Evolutionary conservation across 2,113 vertebrate species (phyloP).

Genomic region (Pteropus alecto): DNA sequence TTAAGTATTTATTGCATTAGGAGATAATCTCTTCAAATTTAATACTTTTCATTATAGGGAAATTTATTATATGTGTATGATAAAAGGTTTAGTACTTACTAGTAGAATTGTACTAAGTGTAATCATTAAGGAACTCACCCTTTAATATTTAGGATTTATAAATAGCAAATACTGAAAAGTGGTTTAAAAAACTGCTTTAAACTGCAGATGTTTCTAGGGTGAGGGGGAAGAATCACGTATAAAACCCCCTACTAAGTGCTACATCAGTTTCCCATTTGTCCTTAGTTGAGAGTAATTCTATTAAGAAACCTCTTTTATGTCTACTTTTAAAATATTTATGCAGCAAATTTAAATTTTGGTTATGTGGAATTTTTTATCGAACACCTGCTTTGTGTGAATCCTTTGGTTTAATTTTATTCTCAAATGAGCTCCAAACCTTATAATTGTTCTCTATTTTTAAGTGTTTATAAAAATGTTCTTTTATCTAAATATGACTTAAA

Average conservation of each 20-base stretch:
- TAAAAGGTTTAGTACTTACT: conserved; percentile 19
- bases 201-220: not conserved
- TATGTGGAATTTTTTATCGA: not conserved
- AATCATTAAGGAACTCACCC: not conserved
- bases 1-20: conserved; percentile 27
- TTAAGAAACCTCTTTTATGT: conserved; percentile 1
- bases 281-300: conserved; percentile 39
- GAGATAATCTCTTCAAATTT: conserved; percentile 28
- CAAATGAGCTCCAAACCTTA: conserved; percentile 1
- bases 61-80: not conserved
- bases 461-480: conserved; percentile 19
- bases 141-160: conserved; percentile 32
- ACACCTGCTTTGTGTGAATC: not conserved
- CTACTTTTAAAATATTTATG: conserved; percentile 19
- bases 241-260: not conserved
- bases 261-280: not conserved
- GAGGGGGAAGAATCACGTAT: not conserved
- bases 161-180: not conserved
- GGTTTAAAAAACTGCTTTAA: conserved; percentile 33
- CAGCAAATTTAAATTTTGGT: not conserved
- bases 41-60: conserved; percentile 44
- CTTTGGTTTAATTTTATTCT: conserved; percentile 35
- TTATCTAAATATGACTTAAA: conserved; percentile 27
- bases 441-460: not conserved
- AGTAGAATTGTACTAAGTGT: not conserved